A percentile compares a stretch with the other conserved stretches of the same genome.
Evolutionary conservation across 1,140 invertebrate genomes (phyloP).

Genomic region (Andricus grossulariae): DNA sequence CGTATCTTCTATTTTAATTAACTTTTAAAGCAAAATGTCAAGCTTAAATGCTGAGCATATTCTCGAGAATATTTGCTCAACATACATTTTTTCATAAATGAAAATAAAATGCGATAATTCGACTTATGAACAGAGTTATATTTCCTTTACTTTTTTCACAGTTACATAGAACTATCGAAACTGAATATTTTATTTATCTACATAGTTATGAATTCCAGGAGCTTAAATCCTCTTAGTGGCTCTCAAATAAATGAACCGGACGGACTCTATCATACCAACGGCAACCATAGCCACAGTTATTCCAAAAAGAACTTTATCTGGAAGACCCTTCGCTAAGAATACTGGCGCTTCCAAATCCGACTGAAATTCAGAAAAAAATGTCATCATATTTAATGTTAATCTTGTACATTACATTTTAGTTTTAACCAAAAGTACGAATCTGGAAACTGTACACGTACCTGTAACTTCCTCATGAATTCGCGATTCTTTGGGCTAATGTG

Average conservation of each 20-base stretch:
- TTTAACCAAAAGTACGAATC: conserved; percentile 14
- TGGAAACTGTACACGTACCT: conserved; percentile 42
- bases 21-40: too few relatives aligned
- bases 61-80: too few relatives aligned
- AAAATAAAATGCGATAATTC: neutral
- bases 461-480: conserved; percentile 40
- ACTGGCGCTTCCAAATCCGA: conserved; percentile 70
- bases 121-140: neutral
- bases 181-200: conserved; percentile 26
- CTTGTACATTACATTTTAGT: conserved; percentile 3
- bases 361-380: conserved; percentile 59
- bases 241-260: conserved; percentile 52
- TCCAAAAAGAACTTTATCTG: conserved; percentile 73
- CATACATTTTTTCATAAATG: too few relatives aligned
- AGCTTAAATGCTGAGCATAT: too few relatives aligned
- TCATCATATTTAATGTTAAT: conserved; percentile 18
- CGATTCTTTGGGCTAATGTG: conserved; percentile 36
- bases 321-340: conserved; percentile 72
- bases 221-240: conserved; percentile 27
- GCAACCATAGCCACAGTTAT: conserved; percentile 65
- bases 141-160: neutral
- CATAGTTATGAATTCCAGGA: conserved; percentile 9
- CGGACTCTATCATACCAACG: conserved; percentile 52
- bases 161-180: neutral
- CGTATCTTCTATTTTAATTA: too few relatives aligned